These are phyloP conservation scores for Muschampia plurimacula DNA, from an alignment of 2,888 invertebrate genomes.

Conservation along the genomic window DNA sequence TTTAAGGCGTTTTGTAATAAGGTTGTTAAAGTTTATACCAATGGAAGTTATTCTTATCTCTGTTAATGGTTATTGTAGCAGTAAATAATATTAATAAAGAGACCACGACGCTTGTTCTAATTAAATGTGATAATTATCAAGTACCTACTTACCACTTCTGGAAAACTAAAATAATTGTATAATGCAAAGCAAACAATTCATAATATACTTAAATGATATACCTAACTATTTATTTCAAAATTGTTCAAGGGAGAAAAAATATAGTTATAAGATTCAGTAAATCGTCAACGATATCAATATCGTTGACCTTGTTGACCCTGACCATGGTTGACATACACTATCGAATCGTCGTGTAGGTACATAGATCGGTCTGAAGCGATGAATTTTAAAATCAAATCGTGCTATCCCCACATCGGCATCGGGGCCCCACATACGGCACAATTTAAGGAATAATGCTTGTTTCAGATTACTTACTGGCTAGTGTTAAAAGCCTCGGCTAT, in stretches of 20 bases:
- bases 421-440: too few species aligned
- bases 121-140: conserved; percentile 6
- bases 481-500: conserved; percentile 93
- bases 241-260: too few species aligned
- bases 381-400: too few species aligned
- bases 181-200: neutral
- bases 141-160: neutral
- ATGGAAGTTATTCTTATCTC: conserved; percentile 14
- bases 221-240: neutral
- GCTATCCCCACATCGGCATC: too few species aligned
- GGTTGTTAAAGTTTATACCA: neutral
- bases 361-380: too few species aligned
- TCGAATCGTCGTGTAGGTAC: too few species aligned
- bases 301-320: too few species aligned
- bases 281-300: too few species aligned
- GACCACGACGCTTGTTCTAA: conserved; percentile 16
- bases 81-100: conserved; percentile 10
- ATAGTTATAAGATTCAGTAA: too few species aligned
- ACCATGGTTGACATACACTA: too few species aligned
- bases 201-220: too few species aligned
- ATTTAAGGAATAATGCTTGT: too few species aligned
- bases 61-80: neutral
- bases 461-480: conserved; percentile 89
- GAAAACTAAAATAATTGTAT: neutral
- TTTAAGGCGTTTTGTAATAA: neutral